A percentile compares a stretch with the other conserved stretches of the same genome.
These are phyloP conservation scores for Smutsia gigantea DNA, from an alignment of 2,797 vertebrate genomes.

Conservation along the genomic window DNA sequence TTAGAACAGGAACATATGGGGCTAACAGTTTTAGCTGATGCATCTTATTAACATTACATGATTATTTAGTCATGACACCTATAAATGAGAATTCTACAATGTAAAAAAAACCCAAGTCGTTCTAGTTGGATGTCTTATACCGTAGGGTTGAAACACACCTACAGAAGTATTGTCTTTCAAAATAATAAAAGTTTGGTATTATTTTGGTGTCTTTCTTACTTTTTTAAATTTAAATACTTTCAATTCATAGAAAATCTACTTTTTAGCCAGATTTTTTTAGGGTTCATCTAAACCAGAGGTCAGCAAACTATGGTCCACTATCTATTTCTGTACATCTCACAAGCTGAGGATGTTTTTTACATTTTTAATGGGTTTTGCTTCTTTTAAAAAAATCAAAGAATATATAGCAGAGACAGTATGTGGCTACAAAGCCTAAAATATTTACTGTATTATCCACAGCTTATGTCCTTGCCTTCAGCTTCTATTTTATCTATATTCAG, in stretches of 20 bases:
- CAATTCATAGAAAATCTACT: not conserved
- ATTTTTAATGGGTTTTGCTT: constrained; percentile 38
- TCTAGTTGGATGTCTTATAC: not conserved
- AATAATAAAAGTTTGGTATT: constrained; percentile 41
- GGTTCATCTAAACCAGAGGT: constrained; percentile 25
- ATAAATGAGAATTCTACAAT: constrained; percentile 46
- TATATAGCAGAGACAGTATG: not conserved
- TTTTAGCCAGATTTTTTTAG: constrained; percentile 1
- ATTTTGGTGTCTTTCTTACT: constrained; percentile 4
- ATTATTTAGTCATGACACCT: constrained; percentile 27
- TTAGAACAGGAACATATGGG: not conserved
- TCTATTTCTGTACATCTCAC: not conserved
- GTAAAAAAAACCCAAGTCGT: not conserved
- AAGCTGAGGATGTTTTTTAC: constrained; percentile 31
- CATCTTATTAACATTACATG: not conserved
- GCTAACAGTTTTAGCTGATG: constrained; percentile 33
- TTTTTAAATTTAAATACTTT: not conserved
- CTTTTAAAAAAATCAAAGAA: not conserved
- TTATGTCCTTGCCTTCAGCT: constrained; percentile 37
- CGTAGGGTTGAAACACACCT: constrained; percentile 23
- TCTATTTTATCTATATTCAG: constrained; percentile 20
- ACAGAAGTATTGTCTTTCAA: constrained; percentile 38
- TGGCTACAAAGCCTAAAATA: constrained; percentile 13
- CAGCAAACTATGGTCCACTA: not conserved
- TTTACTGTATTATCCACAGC: constrained; percentile 12